These are phyloP conservation scores for Choristoneura fumiferana DNA, from an alignment of 1,140 invertebrate species.

Conservation along the genomic window DNA sequence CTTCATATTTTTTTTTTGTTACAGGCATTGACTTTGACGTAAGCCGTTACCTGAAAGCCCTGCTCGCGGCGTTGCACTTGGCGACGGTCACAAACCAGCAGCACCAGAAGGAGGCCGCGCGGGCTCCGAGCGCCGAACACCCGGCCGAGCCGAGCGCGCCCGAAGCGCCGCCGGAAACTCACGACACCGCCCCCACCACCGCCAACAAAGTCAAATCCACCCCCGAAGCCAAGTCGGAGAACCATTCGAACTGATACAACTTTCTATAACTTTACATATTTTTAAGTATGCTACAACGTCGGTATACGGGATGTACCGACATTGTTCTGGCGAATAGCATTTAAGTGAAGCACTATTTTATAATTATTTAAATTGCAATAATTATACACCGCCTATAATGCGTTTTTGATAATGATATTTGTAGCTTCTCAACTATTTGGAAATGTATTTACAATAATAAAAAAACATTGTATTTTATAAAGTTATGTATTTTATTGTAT, in stretches of 20 bases:
- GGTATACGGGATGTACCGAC: conserved; percentile 2
- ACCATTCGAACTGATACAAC: not conserved
- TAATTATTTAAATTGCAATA: conserved; percentile 16
- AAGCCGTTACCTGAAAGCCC: conserved; percentile 80
- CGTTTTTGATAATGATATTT: conserved; percentile 13
- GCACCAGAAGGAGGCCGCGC: conserved; percentile 67
- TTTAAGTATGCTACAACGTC: not conserved
- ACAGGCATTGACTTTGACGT: conserved; percentile 76
- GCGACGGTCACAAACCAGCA: conserved; percentile 82
- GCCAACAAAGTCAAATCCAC: conserved; percentile 64
- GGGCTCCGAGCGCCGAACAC: conserved; percentile 36
- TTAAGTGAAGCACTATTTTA: conserved; percentile 16
- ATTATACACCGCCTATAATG: conserved; percentile 12
- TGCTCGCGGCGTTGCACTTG: conserved; percentile 82
- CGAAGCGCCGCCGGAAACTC: conserved; percentile 40
- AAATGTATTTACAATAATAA: conserved; percentile 16
- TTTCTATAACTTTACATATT: not conserved
- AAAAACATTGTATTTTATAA: conserved; percentile 13
- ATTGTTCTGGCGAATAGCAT: not conserved
- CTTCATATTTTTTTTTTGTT: conserved; percentile 10
- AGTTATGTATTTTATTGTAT: conserved; percentile 1
- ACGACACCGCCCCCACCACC: conserved; percentile 80
- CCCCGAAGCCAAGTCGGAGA: conserved; percentile 57
- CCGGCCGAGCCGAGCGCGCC: conserved; percentile 21
- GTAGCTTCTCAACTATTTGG: conserved; percentile 10